Percentiles rank a stretch among this genome's conserved stretches.
Evolutionary conservation across 2,797 vertebrate species (phyloP).

Genomic region (Coracias cyanogaster): DNA sequence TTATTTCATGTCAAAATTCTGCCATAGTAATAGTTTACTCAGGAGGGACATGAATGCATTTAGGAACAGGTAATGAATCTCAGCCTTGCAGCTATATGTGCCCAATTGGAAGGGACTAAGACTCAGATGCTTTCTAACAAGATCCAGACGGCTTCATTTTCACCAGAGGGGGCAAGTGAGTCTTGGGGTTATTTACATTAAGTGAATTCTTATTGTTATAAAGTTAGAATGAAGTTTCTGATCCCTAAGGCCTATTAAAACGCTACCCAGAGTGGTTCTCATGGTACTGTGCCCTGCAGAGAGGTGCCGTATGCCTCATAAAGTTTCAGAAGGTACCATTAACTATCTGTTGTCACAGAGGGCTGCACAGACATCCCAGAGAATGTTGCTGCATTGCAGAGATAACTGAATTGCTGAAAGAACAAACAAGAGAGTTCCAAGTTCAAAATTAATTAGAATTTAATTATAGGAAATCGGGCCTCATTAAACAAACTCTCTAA

Average conservation of each 20-base stretch:
- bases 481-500: constrained; percentile 3
- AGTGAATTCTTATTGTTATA: background rate
- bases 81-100: background rate
- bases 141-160: background rate
- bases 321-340: background rate
- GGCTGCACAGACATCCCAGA: background rate
- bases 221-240: background rate
- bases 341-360: background rate
- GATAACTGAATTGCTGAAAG: background rate
- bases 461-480: background rate
- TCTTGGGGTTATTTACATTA: background rate
- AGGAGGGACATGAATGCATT: background rate
- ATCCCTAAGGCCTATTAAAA: background rate
- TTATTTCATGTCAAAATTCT: background rate
- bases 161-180: background rate
- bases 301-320: background rate
- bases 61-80: background rate
- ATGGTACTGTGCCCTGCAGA: background rate
- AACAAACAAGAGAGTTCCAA: background rate
- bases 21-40: background rate
- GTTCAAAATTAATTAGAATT: constrained; percentile 16
- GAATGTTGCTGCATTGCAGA: background rate
- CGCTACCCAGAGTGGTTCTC: background rate
- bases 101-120: background rate
- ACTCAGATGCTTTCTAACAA: background rate